Conservation (phyloP, 2,113 vertebrate genomes). For the Atractosteus spatula region DNA sequence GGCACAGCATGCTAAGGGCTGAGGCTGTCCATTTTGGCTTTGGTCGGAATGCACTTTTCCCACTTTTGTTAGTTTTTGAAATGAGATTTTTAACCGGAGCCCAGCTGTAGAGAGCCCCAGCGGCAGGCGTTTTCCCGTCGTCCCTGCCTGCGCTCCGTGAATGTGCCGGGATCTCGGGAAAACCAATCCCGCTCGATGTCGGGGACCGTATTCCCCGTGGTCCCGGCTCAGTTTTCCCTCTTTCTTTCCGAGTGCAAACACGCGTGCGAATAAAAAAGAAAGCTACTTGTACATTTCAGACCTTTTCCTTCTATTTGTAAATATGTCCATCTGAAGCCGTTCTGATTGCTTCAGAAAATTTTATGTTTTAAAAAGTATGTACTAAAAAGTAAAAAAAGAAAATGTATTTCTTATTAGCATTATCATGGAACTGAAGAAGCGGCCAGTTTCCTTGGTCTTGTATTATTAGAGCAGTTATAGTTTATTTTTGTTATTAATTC, state of each 20-base stretch:
- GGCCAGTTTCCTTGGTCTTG: conserved; percentile 62
- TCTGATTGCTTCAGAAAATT: conserved; percentile 64
- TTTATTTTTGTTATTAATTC: conserved; percentile 62
- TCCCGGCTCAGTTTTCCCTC: too few species aligned
- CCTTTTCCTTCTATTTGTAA: conserved; percentile 62
- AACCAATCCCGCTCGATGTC: too few species aligned
- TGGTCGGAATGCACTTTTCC: too few species aligned
- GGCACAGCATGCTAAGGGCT: too few species aligned
- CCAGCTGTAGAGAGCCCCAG: too few species aligned
- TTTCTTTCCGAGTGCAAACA: neutral
- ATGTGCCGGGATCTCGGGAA: too few species aligned
- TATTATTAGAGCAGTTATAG: conserved; percentile 63
- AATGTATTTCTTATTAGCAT: conserved; percentile 73
- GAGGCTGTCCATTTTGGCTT: too few species aligned
- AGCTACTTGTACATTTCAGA: conserved; percentile 54
- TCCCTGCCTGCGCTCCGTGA: too few species aligned
- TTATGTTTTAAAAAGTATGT: conserved; percentile 73
- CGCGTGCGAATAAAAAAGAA: neutral
- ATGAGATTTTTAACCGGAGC: too few species aligned
- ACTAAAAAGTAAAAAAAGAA: conserved; percentile 76
- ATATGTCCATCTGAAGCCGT: conserved; percentile 70
- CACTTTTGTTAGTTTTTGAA: too few species aligned
- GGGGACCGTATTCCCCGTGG: too few species aligned
- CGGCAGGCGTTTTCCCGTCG: too few species aligned
- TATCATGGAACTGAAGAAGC: conserved; percentile 58